phyloP scores from a whole-genome alignment of 2,888 invertebrate genomes.

The Morpho deidamia region DNA sequence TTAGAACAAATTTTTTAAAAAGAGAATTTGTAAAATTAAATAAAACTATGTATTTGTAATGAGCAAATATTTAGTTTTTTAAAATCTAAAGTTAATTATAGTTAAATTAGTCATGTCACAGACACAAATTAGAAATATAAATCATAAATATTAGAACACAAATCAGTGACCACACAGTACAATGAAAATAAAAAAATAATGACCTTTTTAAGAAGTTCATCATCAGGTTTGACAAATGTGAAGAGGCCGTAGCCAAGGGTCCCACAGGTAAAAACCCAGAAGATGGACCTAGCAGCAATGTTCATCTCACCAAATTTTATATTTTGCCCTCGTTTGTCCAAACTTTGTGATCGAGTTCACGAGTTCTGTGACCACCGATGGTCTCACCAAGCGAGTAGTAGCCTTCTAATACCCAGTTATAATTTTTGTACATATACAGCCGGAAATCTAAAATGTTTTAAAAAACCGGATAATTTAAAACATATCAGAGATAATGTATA shows the following conservation, averaged over 20 bases:
- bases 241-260: slow-evolving; percentile 80
- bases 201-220: slow-evolving; percentile 76
- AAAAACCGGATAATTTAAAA: too few species aligned
- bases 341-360: slow-evolving; percentile 75
- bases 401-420: slow-evolving; percentile 80
- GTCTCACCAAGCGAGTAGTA: slow-evolving; percentile 85
- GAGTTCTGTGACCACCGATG: slow-evolving; percentile 68
- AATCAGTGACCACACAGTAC: slow-evolving; percentile 32
- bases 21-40: too few species aligned
- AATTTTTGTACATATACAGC: slow-evolving; percentile 81
- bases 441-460: slow-evolving; percentile 81
- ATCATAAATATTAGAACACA: slow-evolving; percentile 1
- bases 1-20: too few species aligned
- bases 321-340: slow-evolving; percentile 77
- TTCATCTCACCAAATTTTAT: slow-evolving; percentile 64
- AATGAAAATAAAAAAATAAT: slow-evolving; percentile 41
- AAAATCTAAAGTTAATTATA: too few species aligned
- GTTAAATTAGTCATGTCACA: too few species aligned
- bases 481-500: too few species aligned
- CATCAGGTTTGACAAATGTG: slow-evolving; percentile 73
- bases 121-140: background rate
- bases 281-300: slow-evolving; percentile 66
- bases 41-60: too few species aligned
- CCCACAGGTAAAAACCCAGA: slow-evolving; percentile 80
- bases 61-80: too few species aligned